Conservation (phyloP, 37 sponge, comb jelly and placozoan genomes). For the Aplysina aerophoba region DNA sequence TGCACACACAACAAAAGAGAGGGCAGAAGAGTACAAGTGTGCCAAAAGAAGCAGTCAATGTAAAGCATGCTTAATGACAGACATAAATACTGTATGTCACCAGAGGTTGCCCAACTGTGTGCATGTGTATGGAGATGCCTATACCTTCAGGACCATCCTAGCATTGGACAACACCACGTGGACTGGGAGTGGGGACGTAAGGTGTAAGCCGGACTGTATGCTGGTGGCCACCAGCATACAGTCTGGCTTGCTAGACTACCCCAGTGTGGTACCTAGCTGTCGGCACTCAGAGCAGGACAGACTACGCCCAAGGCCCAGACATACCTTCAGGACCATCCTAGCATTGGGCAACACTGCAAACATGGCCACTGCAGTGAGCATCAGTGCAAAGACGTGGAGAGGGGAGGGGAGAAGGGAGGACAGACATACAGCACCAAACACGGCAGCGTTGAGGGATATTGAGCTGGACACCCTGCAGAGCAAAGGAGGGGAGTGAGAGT, state of each 20-base stretch:
- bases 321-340: slow-evolving; percentile 19
- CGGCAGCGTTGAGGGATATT: slow-evolving; percentile 84
- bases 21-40: too few relatives aligned
- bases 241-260: too few relatives aligned
- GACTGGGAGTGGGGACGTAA: too few relatives aligned
- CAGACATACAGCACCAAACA: slow-evolving; percentile 87
- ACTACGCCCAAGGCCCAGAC: too few relatives aligned
- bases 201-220: too few relatives aligned
- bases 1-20: not conserved
- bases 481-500: not conserved
- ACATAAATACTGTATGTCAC: too few relatives aligned
- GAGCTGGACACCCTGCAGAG: slow-evolving; percentile 56
- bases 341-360: slow-evolving; percentile 67
- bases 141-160: not conserved
- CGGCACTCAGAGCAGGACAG: too few relatives aligned
- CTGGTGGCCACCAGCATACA: too few relatives aligned
- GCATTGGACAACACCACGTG: too few relatives aligned
- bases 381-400: slow-evolving; percentile 53
- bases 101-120: not conserved
- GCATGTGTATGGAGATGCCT: not conserved
- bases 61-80: too few relatives aligned
- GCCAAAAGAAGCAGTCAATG: too few relatives aligned
- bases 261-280: too few relatives aligned
- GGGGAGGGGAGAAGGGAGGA: slow-evolving; percentile 77
- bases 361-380: slow-evolving; percentile 59